Percentiles rank a stretch among this genome's conserved stretches.
Conservation (phyloP, 2,113 vertebrate species). For the Strigops habroptila region DNA sequence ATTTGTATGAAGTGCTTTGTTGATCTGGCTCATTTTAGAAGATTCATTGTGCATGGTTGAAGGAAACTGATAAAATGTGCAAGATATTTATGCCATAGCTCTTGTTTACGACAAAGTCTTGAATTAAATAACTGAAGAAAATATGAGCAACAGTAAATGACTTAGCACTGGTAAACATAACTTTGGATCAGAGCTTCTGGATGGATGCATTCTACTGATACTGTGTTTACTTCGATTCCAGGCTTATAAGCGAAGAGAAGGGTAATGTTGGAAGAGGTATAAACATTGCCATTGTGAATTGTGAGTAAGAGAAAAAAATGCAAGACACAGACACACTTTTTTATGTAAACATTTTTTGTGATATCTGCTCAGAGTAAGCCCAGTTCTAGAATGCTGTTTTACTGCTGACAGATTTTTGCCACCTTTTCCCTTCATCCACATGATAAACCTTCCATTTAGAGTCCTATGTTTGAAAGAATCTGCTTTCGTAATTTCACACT, state of each 20-base stretch:
- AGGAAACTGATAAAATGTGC: background rate
- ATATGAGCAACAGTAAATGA: background rate
- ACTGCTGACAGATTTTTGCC: background rate
- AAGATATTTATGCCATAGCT: background rate
- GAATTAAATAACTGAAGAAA: background rate
- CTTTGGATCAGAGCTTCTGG: background rate
- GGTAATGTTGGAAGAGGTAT: conserved; percentile 69
- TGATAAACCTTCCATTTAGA: background rate
- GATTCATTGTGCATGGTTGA: background rate
- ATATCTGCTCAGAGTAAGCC: background rate
- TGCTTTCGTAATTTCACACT: background rate
- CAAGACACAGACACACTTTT: background rate
- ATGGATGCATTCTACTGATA: background rate
- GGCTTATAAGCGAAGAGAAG: conserved; percentile 60
- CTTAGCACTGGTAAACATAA: background rate
- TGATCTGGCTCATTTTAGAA: background rate
- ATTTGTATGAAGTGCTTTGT: background rate
- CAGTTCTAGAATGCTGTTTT: background rate
- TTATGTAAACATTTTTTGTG: background rate
- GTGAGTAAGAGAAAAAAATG: conserved; percentile 60
- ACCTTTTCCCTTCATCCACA: background rate
- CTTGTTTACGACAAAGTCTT: background rate
- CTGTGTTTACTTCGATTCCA: conserved; percentile 45
- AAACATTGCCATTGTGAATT: conserved; percentile 72
- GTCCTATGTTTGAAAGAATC: background rate